Evolutionary conservation across 2,797 vertebrate species (phyloP), one percentile per base, ranked within the genome.

Genomic region (Chelon labrosus): DNA sequence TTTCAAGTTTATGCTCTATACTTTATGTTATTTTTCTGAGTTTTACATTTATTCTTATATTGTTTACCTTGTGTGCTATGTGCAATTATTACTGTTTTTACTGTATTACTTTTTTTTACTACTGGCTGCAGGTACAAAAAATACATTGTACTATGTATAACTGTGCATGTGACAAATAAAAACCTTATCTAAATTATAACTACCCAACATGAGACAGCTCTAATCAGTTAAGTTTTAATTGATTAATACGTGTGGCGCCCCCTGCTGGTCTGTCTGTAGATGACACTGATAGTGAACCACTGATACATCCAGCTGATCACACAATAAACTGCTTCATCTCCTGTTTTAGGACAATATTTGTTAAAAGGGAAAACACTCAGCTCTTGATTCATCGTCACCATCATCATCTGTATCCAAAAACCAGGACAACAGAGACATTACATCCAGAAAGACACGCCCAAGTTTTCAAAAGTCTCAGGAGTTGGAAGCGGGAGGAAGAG

Each of bases 391-490:
- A 61, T 13, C n/a, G n/a, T n/a, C 39, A 16, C 14, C 11, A 66
- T 73, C 70, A 65, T 79, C 55, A 51, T 61, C 73, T 75, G 64
- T 52, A 51, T 69, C 12, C 12, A 22, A 22, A 22, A 22, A 31
- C 13, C 13, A 20, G 1, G 49, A 35, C 31, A 35, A 49, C 16
- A 41, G 10, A 61, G 41, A 57, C 3, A 22, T 22, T 22, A 2
- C 50, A 63, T 25, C 14, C 42, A 52, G 0, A 37, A 63, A 57
- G 73, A 73, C 79, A 85, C 82, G 69, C 85, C 87, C 77, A 70
- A 83, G 53, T 82, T 88, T 85, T 66, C 16, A 75, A 77, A 81
- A 82, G 70, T 79, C 57, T 67, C 53, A 53, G 56, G 60, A 79
- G 58, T 65, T 62, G 42, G 75, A 70, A 56, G 70, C 5, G 61